Base-by-base conservation (phyloP, 2,797 vertebrate genomes). In the Silurus aristotelis region DNA sequence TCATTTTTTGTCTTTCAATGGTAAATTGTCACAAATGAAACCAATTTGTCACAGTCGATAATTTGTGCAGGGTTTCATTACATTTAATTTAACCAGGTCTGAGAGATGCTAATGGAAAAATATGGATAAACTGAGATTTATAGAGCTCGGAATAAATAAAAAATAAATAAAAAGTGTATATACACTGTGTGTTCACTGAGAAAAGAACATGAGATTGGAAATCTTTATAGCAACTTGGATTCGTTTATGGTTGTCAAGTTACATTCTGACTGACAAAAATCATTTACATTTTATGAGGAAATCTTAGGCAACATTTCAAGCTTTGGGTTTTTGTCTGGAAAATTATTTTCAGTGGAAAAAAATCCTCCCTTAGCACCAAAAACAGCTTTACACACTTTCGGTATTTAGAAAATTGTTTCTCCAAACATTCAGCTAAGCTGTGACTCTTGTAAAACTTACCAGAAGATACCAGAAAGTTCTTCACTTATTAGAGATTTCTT, bases 61-160 rank as follows among this genome's bases (percentile, higher is more conserved):
- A 77, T 43, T 77, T 64, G 61, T 55, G 13, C 46, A 70, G 10
- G 43, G 15, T 70, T 52, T 31, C 7, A 72, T 85, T 80, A n/a
- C 46, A 73, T 64, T 58, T 80, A 79, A 61, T 22, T 27, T 22
- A 68, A 63, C 25, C 6, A 71, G 17, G 52, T 56, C 56, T 80
- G 56, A 71, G 17, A 14, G 25, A 19, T 61, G 12, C 25, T 61
- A 27, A 31, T 80, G 52, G 63, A 38, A 43, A 80, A 63, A 27
- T 71, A 31, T 80, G n/a, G 6, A 17, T 25, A 12, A 56, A 13
- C 56, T 84, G 56, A 70, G 38, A 22, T 43, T 7, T n/a, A 72
- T 58, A 58, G 73, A 76, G 25, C 25, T 27, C 58, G 52, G 20
- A 12, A 14, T 73, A 14, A 78, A 31, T 2, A 31, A 19, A 52